These are phyloP conservation scores for Gracilinanus agilis DNA, from an alignment of 2,113 vertebrate species.

Conservation along the genomic window DNA sequence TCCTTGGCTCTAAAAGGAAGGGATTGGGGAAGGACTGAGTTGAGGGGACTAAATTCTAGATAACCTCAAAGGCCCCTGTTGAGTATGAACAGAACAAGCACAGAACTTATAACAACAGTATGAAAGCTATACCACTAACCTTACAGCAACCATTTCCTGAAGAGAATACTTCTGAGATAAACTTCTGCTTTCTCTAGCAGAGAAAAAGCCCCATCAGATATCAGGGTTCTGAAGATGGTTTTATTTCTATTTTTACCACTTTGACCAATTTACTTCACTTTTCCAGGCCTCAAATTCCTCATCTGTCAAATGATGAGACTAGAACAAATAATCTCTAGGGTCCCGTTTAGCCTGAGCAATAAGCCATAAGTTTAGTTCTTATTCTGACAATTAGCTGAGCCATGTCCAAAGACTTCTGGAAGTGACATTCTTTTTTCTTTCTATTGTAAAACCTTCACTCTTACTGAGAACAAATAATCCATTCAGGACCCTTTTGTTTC, in stretches of 20 bases:
- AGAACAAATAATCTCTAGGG: background rate
- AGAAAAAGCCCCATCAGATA: background rate
- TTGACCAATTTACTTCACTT: background rate
- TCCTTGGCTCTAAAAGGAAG: background rate
- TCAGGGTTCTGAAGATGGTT: background rate
- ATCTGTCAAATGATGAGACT: background rate
- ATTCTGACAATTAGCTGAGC: background rate
- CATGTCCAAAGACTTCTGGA: background rate
- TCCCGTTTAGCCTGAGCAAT: background rate
- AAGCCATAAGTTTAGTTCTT: background rate
- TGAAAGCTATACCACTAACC: background rate
- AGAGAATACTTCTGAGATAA: background rate
- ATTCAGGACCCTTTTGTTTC: background rate
- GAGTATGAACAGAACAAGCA: background rate
- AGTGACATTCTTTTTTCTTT: slow-evolving; percentile 1
- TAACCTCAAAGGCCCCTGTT: background rate
- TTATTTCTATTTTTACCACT: background rate
- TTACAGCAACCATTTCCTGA: background rate
- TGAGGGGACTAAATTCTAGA: background rate
- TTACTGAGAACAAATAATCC: background rate
- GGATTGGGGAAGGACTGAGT: background rate
- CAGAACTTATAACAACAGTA: fast-evolving
- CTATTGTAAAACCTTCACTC: background rate
- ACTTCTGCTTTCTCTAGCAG: background rate
- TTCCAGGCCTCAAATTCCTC: background rate